These are phyloP conservation scores for Siphlonurus alternatus DNA, from an alignment of 2,888 invertebrate genomes.

Conservation along the genomic window DNA sequence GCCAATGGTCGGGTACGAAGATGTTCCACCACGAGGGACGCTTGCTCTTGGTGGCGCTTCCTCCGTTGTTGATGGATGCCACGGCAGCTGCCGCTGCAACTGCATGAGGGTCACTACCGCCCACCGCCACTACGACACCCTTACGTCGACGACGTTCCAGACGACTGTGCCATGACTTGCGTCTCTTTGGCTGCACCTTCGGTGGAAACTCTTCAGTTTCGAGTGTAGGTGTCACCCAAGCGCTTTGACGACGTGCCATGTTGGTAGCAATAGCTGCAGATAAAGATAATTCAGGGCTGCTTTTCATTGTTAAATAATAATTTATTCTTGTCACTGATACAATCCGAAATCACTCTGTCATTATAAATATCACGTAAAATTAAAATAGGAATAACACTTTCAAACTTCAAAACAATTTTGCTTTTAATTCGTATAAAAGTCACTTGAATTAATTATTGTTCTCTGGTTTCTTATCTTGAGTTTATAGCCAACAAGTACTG, in stretches of 20 bases:
- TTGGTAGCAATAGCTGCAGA: background rate
- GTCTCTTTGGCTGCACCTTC: background rate
- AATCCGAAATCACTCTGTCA: too few relatives aligned
- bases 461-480: too few relatives aligned
- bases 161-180: background rate
- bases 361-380: background rate
- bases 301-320: conserved; percentile 1
- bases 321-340: too few relatives aligned
- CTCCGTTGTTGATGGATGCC: background rate
- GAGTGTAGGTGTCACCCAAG: background rate
- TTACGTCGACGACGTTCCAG: background rate
- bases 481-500: too few relatives aligned
- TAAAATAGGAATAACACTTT: too few relatives aligned
- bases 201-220: background rate
- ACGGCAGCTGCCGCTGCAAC: background rate
- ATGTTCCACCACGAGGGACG: conserved; percentile 82
- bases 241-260: background rate
- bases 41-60: conserved; percentile 32
- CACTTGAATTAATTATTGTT: too few relatives aligned
- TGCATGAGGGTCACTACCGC: background rate
- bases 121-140: background rate
- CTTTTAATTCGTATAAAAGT: too few relatives aligned
- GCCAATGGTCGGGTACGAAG: conserved; percentile 47
- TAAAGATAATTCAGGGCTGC: background rate
- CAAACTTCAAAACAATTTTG: too few relatives aligned